These are phyloP conservation scores for Ailurus styani DNA, from an alignment of 2,113 vertebrate species.

Conservation along the genomic window DNA sequence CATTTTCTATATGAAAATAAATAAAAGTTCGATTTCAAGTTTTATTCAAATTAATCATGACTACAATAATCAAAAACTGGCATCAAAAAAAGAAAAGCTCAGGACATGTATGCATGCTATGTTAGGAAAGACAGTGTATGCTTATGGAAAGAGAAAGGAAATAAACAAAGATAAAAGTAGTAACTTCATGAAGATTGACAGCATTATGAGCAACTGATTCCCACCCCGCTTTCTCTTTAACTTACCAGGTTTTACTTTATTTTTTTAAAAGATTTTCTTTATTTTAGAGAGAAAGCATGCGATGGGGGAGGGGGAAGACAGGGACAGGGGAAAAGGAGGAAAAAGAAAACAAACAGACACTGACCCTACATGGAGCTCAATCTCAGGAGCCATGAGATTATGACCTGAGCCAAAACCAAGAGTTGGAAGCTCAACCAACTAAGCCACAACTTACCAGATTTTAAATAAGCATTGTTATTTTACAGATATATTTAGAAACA, in stretches of 20 bases:
- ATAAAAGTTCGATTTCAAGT: slow-evolving; percentile 54
- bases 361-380: neutral
- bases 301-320: neutral
- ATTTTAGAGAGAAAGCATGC: neutral
- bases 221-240: neutral
- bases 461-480: neutral
- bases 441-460: neutral
- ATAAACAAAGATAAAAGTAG: neutral
- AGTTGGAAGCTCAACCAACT: neutral
- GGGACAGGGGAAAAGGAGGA: neutral
- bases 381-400: neutral
- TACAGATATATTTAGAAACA: neutral
- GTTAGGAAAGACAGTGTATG: neutral
- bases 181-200: neutral
- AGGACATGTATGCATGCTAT: neutral
- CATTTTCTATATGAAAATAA: slow-evolving; percentile 80
- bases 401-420: neutral
- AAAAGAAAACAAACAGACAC: neutral
- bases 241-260: neutral
- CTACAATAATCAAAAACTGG: neutral
- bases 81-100: neutral
- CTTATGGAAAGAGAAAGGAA: neutral
- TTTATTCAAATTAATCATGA: slow-evolving; percentile 37
- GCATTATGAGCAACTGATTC: neutral
- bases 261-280: neutral